phyloP scores from a whole-genome alignment of 2,113 vertebrate species.

The Scomber colias region DNA sequence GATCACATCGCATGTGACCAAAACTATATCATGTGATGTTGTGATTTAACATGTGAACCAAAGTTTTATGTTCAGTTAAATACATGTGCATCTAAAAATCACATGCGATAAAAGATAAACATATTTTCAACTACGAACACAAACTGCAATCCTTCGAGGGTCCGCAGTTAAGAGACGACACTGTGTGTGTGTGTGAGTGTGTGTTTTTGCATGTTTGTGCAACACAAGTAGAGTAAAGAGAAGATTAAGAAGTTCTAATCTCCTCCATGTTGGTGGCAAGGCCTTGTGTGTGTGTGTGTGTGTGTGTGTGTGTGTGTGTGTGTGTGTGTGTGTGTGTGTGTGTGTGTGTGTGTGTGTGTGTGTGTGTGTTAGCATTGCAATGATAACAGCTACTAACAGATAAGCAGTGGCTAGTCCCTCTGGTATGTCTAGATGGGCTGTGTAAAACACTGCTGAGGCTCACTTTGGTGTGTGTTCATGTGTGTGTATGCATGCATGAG shows the following conservation, averaged over 20 bases:
- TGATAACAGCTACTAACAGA: conserved; percentile 72
- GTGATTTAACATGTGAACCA: too few species aligned
- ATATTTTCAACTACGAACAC: too few species aligned
- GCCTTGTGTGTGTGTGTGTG: conserved; percentile 15
- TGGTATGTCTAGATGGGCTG: conserved; percentile 45
- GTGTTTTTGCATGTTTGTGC: conserved; percentile 44
- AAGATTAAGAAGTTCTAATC: conserved; percentile 75
- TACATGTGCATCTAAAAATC: too few species aligned
- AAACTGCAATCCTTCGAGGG: not conserved
- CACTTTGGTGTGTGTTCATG: conserved; percentile 13
- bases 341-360: conserved; percentile 18
- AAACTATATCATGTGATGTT: too few species aligned
- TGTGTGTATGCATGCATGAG: conserved; percentile 4
- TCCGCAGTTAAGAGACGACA: conserved; percentile 24
- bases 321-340: conserved; percentile 24
- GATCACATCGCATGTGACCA: too few species aligned
- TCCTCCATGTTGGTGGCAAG: conserved; percentile 49
- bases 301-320: too few species aligned
- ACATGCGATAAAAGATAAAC: too few species aligned
- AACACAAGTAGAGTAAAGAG: conserved; percentile 40
- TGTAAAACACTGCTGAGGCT: conserved; percentile 42
- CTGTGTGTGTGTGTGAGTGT: conserved; percentile 6
- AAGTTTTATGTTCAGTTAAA: too few species aligned
- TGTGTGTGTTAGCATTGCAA: conserved; percentile 30
- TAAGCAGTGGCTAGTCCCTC: conserved; percentile 65